These are phyloP conservation scores for Gymnoscopelus braueri DNA, from an alignment of 2,797 vertebrate genomes.

Conservation along the genomic window DNA sequence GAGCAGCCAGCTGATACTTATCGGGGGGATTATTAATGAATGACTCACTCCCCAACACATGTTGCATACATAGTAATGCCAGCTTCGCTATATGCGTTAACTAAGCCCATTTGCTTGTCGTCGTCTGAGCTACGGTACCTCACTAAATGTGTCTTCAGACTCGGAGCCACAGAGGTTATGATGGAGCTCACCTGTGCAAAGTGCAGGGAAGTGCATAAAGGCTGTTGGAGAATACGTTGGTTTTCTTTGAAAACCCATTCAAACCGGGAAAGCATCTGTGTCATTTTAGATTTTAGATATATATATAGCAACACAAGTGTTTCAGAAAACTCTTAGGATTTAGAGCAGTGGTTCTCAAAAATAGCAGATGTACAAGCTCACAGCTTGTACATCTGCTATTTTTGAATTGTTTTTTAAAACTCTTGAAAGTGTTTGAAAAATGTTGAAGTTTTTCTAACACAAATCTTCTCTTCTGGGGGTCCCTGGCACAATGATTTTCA, in stretches of 20 bases:
- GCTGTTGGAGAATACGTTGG: background rate
- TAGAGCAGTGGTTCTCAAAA: no score
- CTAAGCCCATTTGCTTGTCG: constrained; percentile 31
- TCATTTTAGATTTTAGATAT: no score
- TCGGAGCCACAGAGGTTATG: background rate
- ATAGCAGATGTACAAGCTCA: no score
- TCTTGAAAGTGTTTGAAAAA: no score
- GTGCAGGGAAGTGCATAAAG: background rate
- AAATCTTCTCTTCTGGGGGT: no score
- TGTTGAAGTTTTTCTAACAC: no score
- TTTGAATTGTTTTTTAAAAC: no score
- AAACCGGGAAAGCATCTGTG: no score
- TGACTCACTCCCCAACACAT: constrained; percentile 20
- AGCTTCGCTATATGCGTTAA: constrained; percentile 3
- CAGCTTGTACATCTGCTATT: no score
- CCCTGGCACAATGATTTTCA: no score
- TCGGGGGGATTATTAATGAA: constrained; percentile 44
- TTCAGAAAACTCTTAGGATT: no score
- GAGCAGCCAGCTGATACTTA: constrained; percentile 17
- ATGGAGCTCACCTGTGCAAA: constrained; percentile 13
- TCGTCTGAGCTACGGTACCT: constrained; percentile 11
- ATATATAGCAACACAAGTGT: no score
- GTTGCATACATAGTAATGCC: constrained; percentile 16
- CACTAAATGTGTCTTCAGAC: background rate
- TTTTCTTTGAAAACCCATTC: background rate